Conservation (phyloP, 2,888 invertebrate species). For the Leucophora obtusa region DNA sequence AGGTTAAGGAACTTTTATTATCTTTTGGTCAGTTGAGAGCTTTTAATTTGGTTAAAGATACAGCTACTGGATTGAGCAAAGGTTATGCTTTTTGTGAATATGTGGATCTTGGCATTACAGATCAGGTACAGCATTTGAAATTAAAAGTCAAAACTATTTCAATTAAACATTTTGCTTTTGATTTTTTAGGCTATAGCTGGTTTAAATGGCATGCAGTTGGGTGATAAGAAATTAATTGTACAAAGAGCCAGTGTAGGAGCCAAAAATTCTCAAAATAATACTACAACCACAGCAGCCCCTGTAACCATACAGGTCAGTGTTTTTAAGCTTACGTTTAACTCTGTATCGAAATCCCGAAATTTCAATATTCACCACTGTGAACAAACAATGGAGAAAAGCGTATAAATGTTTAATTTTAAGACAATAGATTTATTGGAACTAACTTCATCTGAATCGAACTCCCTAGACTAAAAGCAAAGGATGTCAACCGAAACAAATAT, state of each 20-base stretch:
- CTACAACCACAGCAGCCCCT: slow-evolving; percentile 81
- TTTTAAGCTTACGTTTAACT: neutral
- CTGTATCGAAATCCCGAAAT: too few species aligned
- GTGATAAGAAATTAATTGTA: slow-evolving; percentile 97
- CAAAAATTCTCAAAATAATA: slow-evolving; percentile 87
- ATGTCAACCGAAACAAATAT: too few species aligned
- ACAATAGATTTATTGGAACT: too few species aligned
- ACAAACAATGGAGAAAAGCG: too few species aligned
- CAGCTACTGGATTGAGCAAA: slow-evolving; percentile 96
- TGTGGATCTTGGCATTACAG: slow-evolving; percentile 96
- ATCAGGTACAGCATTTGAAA: slow-evolving; percentile 84
- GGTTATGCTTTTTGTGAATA: slow-evolving; percentile 99
- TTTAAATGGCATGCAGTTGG: slow-evolving; percentile 98
- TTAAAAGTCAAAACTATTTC: too few species aligned
- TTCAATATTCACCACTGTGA: too few species aligned
- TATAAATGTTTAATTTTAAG: too few species aligned
- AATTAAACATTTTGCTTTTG: neutral
- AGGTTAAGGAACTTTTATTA: slow-evolving; percentile 98
- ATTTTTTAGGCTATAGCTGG: slow-evolving; percentile 92
- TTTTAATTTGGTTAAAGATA: slow-evolving; percentile 98
- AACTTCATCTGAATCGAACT: too few species aligned
- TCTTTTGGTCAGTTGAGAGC: slow-evolving; percentile 98
- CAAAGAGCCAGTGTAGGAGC: slow-evolving; percentile 98
- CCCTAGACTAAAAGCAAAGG: too few species aligned
- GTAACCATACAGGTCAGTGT: slow-evolving; percentile 87